These are phyloP conservation scores for Oligia strigilis DNA, from an alignment of 2,888 invertebrate species.

Conservation along the genomic window DNA sequence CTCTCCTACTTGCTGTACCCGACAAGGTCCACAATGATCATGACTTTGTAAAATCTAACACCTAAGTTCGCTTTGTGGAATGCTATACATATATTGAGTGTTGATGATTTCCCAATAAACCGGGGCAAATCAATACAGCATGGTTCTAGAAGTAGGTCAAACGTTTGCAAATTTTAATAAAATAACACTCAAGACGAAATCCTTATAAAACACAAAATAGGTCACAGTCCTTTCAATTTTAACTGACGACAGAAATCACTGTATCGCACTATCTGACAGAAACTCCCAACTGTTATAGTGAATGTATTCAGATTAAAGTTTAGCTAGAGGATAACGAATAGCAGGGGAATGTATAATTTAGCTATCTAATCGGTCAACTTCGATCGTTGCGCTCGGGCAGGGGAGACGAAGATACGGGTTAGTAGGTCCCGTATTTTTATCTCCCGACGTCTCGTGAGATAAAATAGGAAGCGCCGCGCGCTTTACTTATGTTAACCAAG, in stretches of 20 bases:
- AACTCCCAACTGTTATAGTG: background rate
- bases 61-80: background rate
- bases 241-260: background rate
- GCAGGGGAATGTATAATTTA: background rate
- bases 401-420: background rate
- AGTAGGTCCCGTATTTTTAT: background rate
- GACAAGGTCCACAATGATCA: background rate
- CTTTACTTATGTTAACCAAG: background rate
- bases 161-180: background rate
- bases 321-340: background rate
- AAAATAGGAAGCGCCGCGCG: background rate
- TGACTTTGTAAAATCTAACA: background rate
- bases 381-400: background rate
- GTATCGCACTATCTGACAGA: background rate
- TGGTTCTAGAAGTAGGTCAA: background rate
- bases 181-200: background rate
- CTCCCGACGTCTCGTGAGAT: background rate
- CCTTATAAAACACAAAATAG: background rate
- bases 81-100: no score
- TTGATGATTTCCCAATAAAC: background rate
- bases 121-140: background rate
- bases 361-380: conserved; percentile 25
- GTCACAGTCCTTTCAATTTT: background rate
- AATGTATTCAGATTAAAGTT: conserved; percentile 3
- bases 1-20: background rate